phyloP scores from a whole-genome alignment of 1,140 invertebrate species.

The Calliphora vicina region DNA sequence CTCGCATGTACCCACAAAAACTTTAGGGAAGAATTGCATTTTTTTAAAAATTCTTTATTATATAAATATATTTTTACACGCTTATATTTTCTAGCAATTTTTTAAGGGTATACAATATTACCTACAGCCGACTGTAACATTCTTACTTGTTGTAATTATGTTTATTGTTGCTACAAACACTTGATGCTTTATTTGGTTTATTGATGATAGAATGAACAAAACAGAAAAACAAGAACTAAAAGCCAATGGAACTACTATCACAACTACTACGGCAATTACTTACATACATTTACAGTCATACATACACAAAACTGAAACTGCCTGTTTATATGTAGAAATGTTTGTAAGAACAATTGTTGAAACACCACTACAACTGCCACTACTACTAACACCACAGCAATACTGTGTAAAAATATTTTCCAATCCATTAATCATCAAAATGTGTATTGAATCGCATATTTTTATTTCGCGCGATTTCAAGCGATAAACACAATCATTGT shows the following conservation, averaged over 20 bases:
- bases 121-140: no score
- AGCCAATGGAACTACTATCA: not conserved
- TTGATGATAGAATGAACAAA: not conserved
- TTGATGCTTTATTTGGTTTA: not conserved
- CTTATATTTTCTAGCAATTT: no score
- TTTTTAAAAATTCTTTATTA: no score
- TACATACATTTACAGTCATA: not conserved
- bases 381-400: not conserved
- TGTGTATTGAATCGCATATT: not conserved
- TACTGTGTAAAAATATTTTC: not conserved
- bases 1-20: no score
- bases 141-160: not conserved
- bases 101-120: no score
- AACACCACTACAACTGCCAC: not conserved
- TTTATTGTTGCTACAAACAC: not conserved
- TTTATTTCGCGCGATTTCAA: slow-evolving; percentile 15
- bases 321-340: not conserved
- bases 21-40: no score
- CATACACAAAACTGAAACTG: not conserved
- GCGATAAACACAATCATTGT: slow-evolving; percentile 2
- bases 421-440: slow-evolving; percentile 14
- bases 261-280: not conserved
- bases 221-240: not conserved
- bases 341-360: not conserved
- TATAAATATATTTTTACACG: no score